Evolutionary conservation across 1,140 invertebrate species (phyloP).

Genomic region (Listronotus oregonensis): DNA sequence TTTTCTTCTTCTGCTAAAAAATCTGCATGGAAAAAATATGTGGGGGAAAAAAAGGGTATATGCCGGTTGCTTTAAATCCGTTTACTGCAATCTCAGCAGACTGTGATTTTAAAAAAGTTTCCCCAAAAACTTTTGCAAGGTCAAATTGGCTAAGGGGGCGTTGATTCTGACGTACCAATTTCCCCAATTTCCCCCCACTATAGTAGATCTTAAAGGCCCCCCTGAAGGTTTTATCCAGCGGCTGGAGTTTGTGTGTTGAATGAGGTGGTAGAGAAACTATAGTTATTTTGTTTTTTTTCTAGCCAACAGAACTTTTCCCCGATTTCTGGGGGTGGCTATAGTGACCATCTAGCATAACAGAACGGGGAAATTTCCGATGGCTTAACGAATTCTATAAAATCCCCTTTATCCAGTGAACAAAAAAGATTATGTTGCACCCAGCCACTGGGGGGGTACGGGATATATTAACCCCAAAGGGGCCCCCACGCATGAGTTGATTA

Average conservation of each 20-base stretch:
- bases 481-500: constrained; percentile 13
- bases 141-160: constrained; percentile 9
- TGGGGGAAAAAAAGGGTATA: neutral
- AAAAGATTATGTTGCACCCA: constrained; percentile 10
- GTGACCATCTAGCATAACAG: too few relatives aligned
- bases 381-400: too few relatives aligned
- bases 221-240: constrained; percentile 41
- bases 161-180: too few relatives aligned
- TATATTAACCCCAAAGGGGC: constrained; percentile 15
- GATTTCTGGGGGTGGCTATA: too few relatives aligned
- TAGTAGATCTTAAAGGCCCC: constrained; percentile 27
- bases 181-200: constrained; percentile 13
- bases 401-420: too few relatives aligned
- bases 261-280: too few relatives aligned
- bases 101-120: constrained; percentile 11
- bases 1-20: constrained; percentile 7
- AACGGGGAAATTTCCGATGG: too few relatives aligned
- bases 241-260: too few relatives aligned
- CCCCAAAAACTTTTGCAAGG: constrained; percentile 10
- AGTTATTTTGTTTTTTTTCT: too few relatives aligned
- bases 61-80: constrained; percentile 13
- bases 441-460: constrained; percentile 11
- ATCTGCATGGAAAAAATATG: constrained; percentile 5
- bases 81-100: too few relatives aligned
- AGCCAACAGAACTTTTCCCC: too few relatives aligned